Conservation (phyloP, 2,113 vertebrate species). For the Gymnocephalus cernua region DNA sequence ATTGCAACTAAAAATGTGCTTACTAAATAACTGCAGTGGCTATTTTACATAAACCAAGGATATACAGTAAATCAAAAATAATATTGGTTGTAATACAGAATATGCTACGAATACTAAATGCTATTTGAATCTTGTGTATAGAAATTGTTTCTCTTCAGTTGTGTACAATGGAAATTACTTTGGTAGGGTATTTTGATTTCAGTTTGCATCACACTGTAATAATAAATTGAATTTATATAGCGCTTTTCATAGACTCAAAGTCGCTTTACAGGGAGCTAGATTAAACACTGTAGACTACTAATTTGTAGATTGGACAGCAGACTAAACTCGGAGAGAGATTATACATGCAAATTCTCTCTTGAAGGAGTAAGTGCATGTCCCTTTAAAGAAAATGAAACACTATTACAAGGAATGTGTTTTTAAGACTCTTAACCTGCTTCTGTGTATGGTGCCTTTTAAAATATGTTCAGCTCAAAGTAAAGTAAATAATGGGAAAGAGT, state of each 20-base stretch:
- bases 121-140: not conserved
- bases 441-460: conserved; percentile 5
- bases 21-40: not conserved
- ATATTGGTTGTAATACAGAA: not conserved
- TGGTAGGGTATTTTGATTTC: not conserved
- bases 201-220: not conserved
- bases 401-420: conserved; percentile 12
- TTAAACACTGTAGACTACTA: not conserved
- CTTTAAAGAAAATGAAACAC: conserved; percentile 7
- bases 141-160: not conserved
- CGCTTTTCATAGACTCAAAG: no score
- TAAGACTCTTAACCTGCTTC: not conserved
- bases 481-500: not conserved
- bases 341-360: conserved; percentile 29
- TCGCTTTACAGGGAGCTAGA: no score
- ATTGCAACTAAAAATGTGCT: not conserved
- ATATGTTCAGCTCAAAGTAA: not conserved
- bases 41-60: not conserved
- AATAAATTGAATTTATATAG: no score
- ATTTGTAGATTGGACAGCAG: conserved; percentile 7
- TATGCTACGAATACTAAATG: not conserved
- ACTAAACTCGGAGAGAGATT: conserved; percentile 12
- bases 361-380: conserved; percentile 25
- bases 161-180: not conserved
- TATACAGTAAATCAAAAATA: not conserved